A percentile compares a stretch with the other conserved stretches of the same genome.
Evolutionary conservation across 1,140 invertebrate species (phyloP).

Genomic region (Leptinotarsa undecemlineata): DNA sequence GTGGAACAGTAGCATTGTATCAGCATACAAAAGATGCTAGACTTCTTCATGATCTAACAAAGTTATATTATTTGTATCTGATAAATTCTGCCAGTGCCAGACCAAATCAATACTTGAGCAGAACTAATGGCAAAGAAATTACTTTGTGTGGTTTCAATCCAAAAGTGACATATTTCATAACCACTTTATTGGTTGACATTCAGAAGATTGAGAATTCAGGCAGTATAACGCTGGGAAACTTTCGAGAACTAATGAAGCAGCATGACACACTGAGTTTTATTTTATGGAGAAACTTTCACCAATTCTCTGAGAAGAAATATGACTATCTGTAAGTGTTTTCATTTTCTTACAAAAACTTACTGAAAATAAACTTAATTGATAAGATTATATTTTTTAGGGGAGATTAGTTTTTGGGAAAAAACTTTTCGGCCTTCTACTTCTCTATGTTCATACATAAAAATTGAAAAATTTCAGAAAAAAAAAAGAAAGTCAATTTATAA

Average conservation of each 20-base stretch:
- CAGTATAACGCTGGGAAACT: constrained; percentile 41
- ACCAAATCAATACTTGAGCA: constrained; percentile 30
- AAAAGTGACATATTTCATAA: constrained; percentile 37
- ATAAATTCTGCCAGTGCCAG: constrained; percentile 31
- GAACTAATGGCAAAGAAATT: constrained; percentile 24
- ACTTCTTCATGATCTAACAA: constrained; percentile 36
- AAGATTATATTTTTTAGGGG: no score
- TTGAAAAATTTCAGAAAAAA: no score
- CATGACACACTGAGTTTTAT: constrained; percentile 39
- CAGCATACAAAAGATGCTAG: constrained; percentile 32
- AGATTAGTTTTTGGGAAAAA: no score
- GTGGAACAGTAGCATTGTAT: constrained; percentile 29
- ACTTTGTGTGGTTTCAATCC: constrained; percentile 29
- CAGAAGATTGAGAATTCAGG: constrained; percentile 14
- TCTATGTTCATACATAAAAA: no score
- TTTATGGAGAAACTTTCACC: constrained; percentile 49
- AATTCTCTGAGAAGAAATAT: constrained; percentile 40
- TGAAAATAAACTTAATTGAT: no score
- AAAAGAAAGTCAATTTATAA: no score
- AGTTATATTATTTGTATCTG: constrained; percentile 33
- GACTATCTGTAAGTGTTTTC: constrained; percentile 45
- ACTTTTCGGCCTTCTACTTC: no score
- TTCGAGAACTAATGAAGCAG: constrained; percentile 40
- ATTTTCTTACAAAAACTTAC: background rate
- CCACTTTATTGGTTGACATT: constrained; percentile 33